These are phyloP conservation scores for Aphis gossypii DNA, from an alignment of 1,140 invertebrate genomes.

Conservation along the genomic window DNA sequence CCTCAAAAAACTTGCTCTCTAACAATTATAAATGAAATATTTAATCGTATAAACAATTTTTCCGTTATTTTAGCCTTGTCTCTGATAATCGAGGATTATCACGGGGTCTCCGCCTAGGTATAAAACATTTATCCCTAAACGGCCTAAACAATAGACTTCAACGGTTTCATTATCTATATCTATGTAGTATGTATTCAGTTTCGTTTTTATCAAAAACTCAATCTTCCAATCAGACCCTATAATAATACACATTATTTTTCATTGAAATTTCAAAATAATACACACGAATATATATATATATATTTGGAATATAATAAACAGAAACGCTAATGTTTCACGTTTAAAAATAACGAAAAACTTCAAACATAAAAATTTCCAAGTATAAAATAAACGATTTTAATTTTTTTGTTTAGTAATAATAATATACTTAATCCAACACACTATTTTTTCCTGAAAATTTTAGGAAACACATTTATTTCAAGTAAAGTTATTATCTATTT, in stretches of 20 bases:
- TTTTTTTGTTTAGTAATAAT: not conserved
- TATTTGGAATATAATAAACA: not conserved
- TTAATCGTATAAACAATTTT: slow-evolving; percentile 15
- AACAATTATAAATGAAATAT: not conserved
- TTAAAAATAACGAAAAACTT: not conserved
- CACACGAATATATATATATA: not conserved
- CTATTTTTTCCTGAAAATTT: not conserved
- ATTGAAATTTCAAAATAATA: not conserved
- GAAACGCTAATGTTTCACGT: not conserved
- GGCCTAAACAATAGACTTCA: not conserved
- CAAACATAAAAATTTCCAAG: not conserved
- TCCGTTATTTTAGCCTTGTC: not conserved
- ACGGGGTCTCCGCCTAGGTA: not conserved
- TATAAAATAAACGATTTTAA: not conserved
- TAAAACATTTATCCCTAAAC: not conserved
- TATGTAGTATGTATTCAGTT: not conserved
- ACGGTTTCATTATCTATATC: not conserved
- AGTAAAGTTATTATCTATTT: not conserved
- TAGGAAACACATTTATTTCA: not conserved
- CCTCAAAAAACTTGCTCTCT: not conserved
- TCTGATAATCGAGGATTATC: not conserved
- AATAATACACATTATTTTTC: not conserved
- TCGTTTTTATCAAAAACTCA: slow-evolving; percentile 18
- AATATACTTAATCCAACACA: not conserved
- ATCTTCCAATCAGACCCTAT: not conserved